Evolutionary conservation across 2,113 vertebrate genomes (phyloP), one percentile per base, ranked within the genome.

Genomic region (Centropristis striata): DNA sequence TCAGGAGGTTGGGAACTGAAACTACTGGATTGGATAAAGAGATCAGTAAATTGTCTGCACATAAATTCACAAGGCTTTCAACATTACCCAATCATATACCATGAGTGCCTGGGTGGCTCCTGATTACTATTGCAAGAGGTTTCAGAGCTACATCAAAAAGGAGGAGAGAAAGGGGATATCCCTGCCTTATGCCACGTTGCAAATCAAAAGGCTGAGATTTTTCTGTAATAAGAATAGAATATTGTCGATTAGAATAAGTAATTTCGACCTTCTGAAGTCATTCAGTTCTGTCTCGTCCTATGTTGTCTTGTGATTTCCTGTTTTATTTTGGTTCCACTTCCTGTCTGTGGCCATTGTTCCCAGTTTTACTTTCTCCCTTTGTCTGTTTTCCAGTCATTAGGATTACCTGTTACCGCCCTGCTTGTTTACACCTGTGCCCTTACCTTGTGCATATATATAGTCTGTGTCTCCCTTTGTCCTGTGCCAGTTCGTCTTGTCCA

Each of bases 111-210:
- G n/a, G 46, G 1, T 73, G 32, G 46, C 15, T 27, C 42, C 53
- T 49, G 6, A 77, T 59, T 11, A 54, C 46, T 39, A 63, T 49
- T 57, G 53, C 53, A 47, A 57, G 63, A 9, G 51, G n/a, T 23
- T 66, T 51, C 7, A 47, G n/a, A 8, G 41, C 25, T 18, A 76
- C 37, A 25, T 71, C 20, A 59, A 37, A 71, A 71, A 58, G 69
- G 18, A 36, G 27, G 41, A 27, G 16, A 23, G 53, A 49, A 37
- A 58, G n/a, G 1, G 63, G 53, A 4, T 67, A n/a, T 1, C 41
- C n/a, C n/a, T 39, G 16, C 21, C 16, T 42, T 6, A 53, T 23
- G 3, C 36, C 70, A 0, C 15, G 9, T 8, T 73, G 57, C 20
- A 61, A 10, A 1, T 60, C 32, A 50, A 73, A 73, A 8, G 44